A percentile compares a stretch with the other conserved stretches of the same genome.
phyloP scores from a whole-genome alignment of 2,888 invertebrate species.

The Himalopsyche kuldschensis region DNA sequence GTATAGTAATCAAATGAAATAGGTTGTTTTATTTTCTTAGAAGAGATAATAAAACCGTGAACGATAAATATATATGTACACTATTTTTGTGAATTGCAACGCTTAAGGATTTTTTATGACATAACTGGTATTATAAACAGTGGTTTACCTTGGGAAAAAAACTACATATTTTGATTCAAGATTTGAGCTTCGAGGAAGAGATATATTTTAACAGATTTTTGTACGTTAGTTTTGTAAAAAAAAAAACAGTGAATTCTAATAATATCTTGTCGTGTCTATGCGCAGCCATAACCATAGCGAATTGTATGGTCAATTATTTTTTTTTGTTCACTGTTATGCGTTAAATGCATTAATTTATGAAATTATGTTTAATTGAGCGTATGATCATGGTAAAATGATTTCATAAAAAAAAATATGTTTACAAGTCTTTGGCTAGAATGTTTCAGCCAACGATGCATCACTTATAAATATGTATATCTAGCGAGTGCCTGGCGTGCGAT shows the following conservation, averaged over 20 bases:
- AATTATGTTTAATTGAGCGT: not conserved
- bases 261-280: too few relatives aligned
- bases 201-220: not conserved
- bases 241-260: too few relatives aligned
- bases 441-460: not conserved
- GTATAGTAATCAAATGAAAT: not conserved
- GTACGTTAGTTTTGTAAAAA: not conserved
- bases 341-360: not conserved
- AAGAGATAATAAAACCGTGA: not conserved
- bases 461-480: not conserved
- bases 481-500: too few relatives aligned
- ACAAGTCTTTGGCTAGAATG: not conserved
- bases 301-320: too few relatives aligned
- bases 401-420: not conserved
- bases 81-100: not conserved
- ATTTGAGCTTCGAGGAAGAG: not conserved
- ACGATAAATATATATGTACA: not conserved
- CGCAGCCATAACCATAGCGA: too few relatives aligned
- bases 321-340: not conserved
- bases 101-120: not conserved
- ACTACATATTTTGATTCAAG: not conserved
- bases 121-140: not conserved
- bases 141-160: not conserved
- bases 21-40: not conserved
- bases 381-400: not conserved